Evolutionary conservation across 2,797 vertebrate species (phyloP), one percentile per base, ranked within the genome.

Genomic region (Schizothorax lantsangensis): DNA sequence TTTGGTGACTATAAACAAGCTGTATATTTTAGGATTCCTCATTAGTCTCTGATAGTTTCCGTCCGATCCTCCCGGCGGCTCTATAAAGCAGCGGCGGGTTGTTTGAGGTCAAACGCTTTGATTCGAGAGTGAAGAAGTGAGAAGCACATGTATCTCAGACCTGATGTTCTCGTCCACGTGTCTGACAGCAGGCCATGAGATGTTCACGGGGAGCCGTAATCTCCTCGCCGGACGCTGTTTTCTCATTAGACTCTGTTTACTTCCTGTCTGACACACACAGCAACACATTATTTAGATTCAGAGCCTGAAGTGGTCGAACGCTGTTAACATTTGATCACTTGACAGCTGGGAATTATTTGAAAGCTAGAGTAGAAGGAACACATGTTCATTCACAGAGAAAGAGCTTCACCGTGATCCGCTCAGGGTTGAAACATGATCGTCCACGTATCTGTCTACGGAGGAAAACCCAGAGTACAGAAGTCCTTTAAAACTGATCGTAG

Each of bases 221-320:
- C 75, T 43, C 62, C 33, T 59, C 14, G 9, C 30, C 30, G 7
- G 62, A 30, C 10, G 62, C 64, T 30, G 74, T 30, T 79, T 79
- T 79, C 74, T 79, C 74, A 69, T 79, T 69, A 79, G 17, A 69
- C 47, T 73, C 57, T 66, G 66, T 82, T 71, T 71, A 52, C 12
- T 14, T 52, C 47, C 45, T 8, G 59, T n/a, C 26, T 21, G 30
- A 30, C 74, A 62, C 71, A 30, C 69, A 21, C 69, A 74, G 57
- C 8, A 21, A 57, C 33, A 78, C 59, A 38, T 79, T 43, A 54
- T 78, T 84, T n/a, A 57, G 23, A 57, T 68, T 79, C 47, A 52
- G 47, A 71, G 68, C 4, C n/a, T 68, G 43, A 38, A 49, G 59
- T 66, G n/a, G 19, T 43, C 4, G 7, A 36, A 10, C 1, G 4